A percentile compares a stretch with the other conserved stretches of the same genome.
Conservation (phyloP, 2,113 vertebrate genomes). For the Cochlearius cochlearius region DNA sequence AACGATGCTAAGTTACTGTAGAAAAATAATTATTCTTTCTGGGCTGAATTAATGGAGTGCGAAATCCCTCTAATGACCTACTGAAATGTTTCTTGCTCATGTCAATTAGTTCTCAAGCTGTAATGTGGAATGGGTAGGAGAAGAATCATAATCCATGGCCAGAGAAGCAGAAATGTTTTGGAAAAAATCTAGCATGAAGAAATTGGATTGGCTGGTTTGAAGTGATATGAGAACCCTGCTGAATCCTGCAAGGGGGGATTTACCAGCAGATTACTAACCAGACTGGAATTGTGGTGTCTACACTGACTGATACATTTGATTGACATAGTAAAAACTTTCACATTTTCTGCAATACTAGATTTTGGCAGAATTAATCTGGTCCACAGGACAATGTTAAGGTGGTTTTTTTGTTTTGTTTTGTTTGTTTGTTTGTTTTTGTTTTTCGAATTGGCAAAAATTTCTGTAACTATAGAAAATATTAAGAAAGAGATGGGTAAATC, state of each 20-base stretch:
- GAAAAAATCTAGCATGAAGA: neutral
- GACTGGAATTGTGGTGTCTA: neutral
- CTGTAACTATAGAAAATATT: neutral
- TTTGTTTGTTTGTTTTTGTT: neutral
- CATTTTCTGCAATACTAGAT: neutral
- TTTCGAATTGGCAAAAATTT: neutral
- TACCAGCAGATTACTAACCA: neutral
- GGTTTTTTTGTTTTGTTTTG: no score
- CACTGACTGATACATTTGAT: neutral
- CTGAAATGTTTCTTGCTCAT: neutral
- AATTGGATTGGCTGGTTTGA: neutral
- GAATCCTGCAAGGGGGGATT: neutral
- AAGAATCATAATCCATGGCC: neutral
- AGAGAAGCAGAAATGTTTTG: neutral
- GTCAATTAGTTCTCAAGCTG: neutral
- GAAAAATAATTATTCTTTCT: neutral
- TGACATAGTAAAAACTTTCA: neutral
- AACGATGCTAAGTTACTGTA: neutral
- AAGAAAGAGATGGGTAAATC: neutral
- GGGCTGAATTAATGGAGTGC: slow-evolving; percentile 2
- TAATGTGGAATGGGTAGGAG: neutral
- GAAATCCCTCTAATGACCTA: neutral
- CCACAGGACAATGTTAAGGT: neutral
- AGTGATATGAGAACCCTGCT: neutral
- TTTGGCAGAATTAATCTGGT: neutral